phyloP scores from a whole-genome alignment of 2,888 invertebrate genomes.

The Tipula unca region DNA sequence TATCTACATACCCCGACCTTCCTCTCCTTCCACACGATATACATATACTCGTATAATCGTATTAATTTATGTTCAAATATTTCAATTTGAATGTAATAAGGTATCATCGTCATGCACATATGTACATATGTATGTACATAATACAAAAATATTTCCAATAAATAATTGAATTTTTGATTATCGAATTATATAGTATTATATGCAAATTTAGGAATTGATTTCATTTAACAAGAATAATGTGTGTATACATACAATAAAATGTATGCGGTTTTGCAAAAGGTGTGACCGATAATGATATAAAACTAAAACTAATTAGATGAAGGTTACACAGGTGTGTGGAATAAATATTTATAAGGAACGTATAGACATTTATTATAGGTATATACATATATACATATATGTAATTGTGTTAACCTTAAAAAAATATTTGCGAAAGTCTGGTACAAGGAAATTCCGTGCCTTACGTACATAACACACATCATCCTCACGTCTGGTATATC shows the following conservation, averaged over 20 bases:
- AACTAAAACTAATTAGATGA: neutral
- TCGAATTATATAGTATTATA: neutral
- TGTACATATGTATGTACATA: neutral
- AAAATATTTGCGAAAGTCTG: neutral
- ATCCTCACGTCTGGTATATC: neutral
- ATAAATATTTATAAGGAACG: neutral
- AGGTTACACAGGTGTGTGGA: neutral
- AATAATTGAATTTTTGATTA: neutral
- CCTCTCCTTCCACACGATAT: neutral
- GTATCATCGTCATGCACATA: neutral
- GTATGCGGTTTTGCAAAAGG: neutral
- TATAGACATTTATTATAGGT: too few relatives aligned
- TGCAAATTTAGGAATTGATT: neutral
- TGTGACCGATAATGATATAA: neutral
- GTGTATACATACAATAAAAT: neutral
- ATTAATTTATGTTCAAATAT: neutral
- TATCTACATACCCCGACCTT: neutral
- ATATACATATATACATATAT: too few relatives aligned
- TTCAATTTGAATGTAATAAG: neutral
- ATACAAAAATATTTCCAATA: neutral
- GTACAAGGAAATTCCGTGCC: neutral
- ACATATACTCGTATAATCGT: neutral
- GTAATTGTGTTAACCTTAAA: neutral
- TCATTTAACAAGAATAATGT: neutral
- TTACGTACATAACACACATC: neutral